phyloP scores from a whole-genome alignment of 2,888 invertebrate genomes.

The Eilema griseolum region DNA sequence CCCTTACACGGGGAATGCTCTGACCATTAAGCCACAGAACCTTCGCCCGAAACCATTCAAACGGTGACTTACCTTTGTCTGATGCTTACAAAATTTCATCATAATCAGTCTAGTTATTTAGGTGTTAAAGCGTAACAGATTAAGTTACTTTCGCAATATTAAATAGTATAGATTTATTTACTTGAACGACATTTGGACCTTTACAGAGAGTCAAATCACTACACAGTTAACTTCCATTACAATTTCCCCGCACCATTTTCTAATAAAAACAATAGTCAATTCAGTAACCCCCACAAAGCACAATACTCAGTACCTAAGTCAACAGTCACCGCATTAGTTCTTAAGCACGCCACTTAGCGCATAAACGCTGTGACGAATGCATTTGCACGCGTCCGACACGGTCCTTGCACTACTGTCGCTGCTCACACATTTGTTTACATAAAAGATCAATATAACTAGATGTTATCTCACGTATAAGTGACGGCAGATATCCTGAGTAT shows the following conservation, averaged over 20 bases:
- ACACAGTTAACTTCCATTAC: background rate
- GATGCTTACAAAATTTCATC: no score
- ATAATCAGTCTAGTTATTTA: no score
- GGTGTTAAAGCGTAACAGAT: no score
- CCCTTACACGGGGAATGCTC: no score
- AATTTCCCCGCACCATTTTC: background rate
- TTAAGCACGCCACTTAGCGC: slow-evolving; percentile 28
- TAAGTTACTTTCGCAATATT: no score
- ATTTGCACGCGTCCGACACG: slow-evolving; percentile 6
- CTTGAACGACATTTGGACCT: no score
- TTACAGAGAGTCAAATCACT: background rate
- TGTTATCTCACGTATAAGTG: background rate
- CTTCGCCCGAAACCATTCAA: no score
- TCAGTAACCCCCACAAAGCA: background rate
- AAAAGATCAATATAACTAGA: slow-evolving; percentile 7
- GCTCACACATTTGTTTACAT: slow-evolving; percentile 14
- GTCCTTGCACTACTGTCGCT: slow-evolving; percentile 4
- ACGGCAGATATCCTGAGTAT: no score
- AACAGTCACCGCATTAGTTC: slow-evolving; percentile 8
- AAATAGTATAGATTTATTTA: no score
- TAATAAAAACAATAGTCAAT: background rate
- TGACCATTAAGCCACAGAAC: no score
- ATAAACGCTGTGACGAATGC: slow-evolving; percentile 11
- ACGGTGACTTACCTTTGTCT: no score
- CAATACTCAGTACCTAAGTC: background rate